These are phyloP conservation scores for Leptodactylus fallax DNA, from an alignment of 2,797 vertebrate genomes.

Conservation along the genomic window DNA sequence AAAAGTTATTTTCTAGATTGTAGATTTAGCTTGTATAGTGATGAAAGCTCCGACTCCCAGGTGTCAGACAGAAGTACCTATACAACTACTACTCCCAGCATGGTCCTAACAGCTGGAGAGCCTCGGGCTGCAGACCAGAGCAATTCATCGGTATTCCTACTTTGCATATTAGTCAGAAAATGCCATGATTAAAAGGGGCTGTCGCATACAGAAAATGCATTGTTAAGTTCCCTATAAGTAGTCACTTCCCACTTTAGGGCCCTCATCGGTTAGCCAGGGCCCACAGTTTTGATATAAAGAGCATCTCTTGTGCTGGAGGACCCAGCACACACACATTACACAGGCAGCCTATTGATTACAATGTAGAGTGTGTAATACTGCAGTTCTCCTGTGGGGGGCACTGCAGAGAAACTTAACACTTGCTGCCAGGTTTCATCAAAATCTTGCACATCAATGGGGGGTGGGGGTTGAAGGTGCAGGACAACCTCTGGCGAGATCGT, in stretches of 20 bases:
- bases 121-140: neutral
- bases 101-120: neutral
- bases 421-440: neutral
- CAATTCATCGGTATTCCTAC: neutral
- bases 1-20: neutral
- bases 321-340: neutral
- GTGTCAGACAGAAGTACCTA: too few species aligned
- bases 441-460: neutral
- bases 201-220: too few species aligned
- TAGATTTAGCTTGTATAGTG: neutral
- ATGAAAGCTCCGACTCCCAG: neutral
- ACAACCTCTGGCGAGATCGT: neutral
- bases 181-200: neutral
- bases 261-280: neutral
- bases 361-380: neutral
- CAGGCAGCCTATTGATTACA: neutral
- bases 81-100: conserved; percentile 20
- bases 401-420: neutral
- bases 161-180: neutral
- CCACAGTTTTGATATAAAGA: neutral
- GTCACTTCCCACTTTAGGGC: too few species aligned
- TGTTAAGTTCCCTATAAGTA: neutral
- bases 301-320: neutral
- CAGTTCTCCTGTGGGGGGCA: neutral
- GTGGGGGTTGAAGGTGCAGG: neutral